Conservation (phyloP, 1,140 invertebrate genomes). For the Sycophaga agraensis region DNA sequence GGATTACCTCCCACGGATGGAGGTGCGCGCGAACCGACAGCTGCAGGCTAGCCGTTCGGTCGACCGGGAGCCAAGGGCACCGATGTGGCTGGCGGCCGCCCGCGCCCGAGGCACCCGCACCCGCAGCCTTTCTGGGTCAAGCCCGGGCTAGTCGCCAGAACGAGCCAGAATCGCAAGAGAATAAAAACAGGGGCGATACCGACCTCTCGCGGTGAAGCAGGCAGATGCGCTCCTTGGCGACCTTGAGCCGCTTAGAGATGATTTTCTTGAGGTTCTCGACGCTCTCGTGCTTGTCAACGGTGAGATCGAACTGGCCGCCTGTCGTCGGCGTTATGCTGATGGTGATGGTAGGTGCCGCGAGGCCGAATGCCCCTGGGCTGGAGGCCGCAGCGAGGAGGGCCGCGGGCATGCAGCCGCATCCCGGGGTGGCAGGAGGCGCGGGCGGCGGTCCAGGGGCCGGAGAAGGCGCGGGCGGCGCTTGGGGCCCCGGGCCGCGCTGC, state of each 20-base stretch:
- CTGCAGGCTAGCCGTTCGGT: constrained; percentile 14
- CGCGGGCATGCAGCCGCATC: constrained; percentile 63
- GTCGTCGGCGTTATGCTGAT: constrained; percentile 86
- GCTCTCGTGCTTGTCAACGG: constrained; percentile 74
- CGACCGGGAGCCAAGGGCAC: background rate
- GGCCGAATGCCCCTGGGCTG: constrained; percentile 54
- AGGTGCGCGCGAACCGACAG: constrained; percentile 16
- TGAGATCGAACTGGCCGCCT: constrained; percentile 84
- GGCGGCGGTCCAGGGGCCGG: background rate
- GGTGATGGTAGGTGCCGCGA: constrained; percentile 66
- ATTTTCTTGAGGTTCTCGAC: constrained; percentile 87
- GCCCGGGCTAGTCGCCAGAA: no score
- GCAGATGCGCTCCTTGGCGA: constrained; percentile 89
- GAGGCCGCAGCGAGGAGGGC: constrained; percentile 53
- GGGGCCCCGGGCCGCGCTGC: background rate
- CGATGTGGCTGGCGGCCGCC: background rate
- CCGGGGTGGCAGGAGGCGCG: constrained; percentile 33
- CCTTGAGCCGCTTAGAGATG: constrained; percentile 88
- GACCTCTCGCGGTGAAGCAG: constrained; percentile 88
- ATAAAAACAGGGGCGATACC: background rate
- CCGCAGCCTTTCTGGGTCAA: background rate
- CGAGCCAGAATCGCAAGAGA: background rate
- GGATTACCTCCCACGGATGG: no score
- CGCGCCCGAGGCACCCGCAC: background rate
- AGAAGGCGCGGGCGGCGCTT: background rate